Percentiles rank a stretch among this genome's conserved stretches.
These are phyloP conservation scores for Melanargia galathea DNA, from an alignment of 2,888 invertebrate genomes.

Conservation along the genomic window DNA sequence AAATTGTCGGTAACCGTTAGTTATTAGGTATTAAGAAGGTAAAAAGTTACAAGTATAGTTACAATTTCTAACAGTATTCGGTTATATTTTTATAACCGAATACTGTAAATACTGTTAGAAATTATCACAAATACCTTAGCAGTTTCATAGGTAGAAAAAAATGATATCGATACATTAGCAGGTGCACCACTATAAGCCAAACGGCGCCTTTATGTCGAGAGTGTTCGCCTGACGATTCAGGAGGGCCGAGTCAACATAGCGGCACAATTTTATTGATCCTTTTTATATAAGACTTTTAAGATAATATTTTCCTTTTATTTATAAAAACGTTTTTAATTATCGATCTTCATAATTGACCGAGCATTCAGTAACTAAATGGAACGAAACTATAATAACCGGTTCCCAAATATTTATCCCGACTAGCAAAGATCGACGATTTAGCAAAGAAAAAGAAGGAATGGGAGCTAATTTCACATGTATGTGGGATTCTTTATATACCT, in stretches of 20 bases:
- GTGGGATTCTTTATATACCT: too few species aligned
- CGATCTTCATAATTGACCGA: not conserved
- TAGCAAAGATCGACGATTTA: too few species aligned
- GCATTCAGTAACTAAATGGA: not conserved
- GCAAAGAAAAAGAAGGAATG: too few species aligned
- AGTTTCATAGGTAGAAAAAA: not conserved
- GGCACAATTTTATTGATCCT: constrained; percentile 33
- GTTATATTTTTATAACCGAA: too few species aligned
- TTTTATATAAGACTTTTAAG: constrained; percentile 4
- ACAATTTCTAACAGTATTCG: too few species aligned
- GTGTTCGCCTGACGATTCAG: constrained; percentile 31
- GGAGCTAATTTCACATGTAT: too few species aligned
- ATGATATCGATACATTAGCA: not conserved
- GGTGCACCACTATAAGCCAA: constrained; percentile 23
- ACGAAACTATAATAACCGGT: too few species aligned
- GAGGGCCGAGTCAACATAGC: constrained; percentile 31
- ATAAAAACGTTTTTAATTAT: not conserved
- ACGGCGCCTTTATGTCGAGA: constrained; percentile 39
- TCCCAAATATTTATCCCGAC: too few species aligned
- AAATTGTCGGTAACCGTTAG: too few species aligned
- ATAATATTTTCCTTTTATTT: not conserved
- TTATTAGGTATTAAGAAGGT: too few species aligned
- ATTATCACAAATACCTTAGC: not conserved
- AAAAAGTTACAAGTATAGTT: too few species aligned
- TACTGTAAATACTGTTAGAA: not conserved